Evolutionary conservation across 2,113 vertebrate genomes (phyloP), one percentile per base, ranked within the genome.

Genomic region (Tragelaphus buxtoni): DNA sequence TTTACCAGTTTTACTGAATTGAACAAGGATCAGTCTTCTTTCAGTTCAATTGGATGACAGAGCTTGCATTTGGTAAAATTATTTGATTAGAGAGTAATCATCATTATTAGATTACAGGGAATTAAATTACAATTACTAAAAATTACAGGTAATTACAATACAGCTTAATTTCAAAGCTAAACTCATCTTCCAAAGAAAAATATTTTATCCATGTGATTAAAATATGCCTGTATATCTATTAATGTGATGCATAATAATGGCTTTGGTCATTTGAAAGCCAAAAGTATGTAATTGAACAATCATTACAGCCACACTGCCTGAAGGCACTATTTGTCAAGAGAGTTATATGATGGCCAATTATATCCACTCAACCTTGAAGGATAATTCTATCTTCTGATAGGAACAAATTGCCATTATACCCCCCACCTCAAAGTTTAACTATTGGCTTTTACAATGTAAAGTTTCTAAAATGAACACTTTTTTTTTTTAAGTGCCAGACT

Each of bases 341-440:
- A 99, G 98, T 99, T 99, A 99, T 99, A 98, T 98, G 98, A 98
- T 98, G 98, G 97, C 97, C 98, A 99, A 99, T 99, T 99, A 99
- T 91, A 98, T 58, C 89, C 97, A 98, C 96, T 99, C 98, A 99
- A 97, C 98, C 99, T 99, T 99, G 99, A 99, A 99, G 99, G 98
- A 98, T 98, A 98, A 98, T 98, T 98, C 97, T 98, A 97, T 98
- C 98, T 98, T 98, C 93, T 97, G 97, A 99, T 98, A 81, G 97
- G 98, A 99, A 99, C 97, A 99, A 99, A 98, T 98, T 98, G 98
- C 28, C 32, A 80, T 97, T 97, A 69, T 69, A 95, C 60, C 61
- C 98, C 94, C 69, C 91, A 92, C 14, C 16, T 0, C 45, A 72
- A 95, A 97, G 20, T 97, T 98, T 96, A 97, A 58, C 76, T 94